Evolutionary conservation across 2,797 vertebrate species (phyloP).

Genomic region (Tiaroga cobitis): DNA sequence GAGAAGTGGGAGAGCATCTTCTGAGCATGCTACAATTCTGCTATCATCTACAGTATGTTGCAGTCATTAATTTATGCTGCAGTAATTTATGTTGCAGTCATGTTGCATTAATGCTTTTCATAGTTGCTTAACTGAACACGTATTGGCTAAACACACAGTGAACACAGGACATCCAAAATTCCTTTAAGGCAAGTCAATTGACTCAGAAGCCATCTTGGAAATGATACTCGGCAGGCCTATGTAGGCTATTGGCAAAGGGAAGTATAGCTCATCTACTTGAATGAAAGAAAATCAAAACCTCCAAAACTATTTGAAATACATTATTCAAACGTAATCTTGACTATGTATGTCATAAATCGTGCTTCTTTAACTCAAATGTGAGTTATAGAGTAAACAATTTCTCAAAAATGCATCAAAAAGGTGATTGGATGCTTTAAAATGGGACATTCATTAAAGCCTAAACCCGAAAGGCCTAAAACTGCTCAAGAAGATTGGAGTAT

Average conservation of each 20-base stretch:
- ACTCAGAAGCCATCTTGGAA: neutral
- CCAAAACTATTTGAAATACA: neutral
- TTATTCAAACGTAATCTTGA: neutral
- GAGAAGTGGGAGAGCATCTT: constrained; percentile 18
- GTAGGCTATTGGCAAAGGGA: neutral
- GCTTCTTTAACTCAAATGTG: neutral
- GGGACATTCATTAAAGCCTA: no score
- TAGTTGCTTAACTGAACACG: neutral
- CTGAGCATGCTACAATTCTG: constrained; percentile 14
- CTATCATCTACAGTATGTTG: neutral
- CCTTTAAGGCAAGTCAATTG: neutral
- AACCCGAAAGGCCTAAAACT: neutral
- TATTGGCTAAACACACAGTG: neutral
- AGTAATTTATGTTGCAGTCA: no score
- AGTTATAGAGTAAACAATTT: neutral
- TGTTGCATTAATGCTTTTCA: no score
- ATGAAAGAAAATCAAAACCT: neutral
- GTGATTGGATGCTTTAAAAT: neutral
- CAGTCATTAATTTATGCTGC: neutral
- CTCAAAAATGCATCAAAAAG: neutral
- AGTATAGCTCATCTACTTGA: neutral
- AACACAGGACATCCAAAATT: neutral
- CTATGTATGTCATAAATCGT: neutral
- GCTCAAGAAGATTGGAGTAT: neutral
- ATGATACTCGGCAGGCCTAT: neutral